Conservation (phyloP, 2,888 invertebrate genomes). For the Sinelater perroti region DNA sequence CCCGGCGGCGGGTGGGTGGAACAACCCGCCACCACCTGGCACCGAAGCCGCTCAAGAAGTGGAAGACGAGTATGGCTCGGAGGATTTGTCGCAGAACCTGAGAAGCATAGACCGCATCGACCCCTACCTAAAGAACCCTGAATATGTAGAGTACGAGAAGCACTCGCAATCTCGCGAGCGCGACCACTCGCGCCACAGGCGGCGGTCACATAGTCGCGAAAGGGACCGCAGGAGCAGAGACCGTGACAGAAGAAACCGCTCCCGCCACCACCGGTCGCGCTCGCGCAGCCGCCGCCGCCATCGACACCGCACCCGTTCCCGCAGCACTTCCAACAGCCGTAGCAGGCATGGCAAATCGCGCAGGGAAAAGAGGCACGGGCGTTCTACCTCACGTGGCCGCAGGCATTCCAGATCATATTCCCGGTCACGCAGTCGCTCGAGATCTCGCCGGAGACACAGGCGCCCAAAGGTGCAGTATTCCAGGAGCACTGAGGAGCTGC, state of each 20-base stretch:
- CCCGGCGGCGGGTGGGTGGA: constrained; percentile 49
- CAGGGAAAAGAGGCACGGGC: constrained; percentile 17
- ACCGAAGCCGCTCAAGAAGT: constrained; percentile 52
- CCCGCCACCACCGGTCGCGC: constrained; percentile 40
- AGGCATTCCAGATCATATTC: constrained; percentile 36
- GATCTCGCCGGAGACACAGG: constrained; percentile 38
- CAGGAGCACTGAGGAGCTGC: constrained; percentile 26
- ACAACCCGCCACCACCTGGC: constrained; percentile 60
- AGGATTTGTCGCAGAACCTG: constrained; percentile 28
- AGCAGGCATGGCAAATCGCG: constrained; percentile 34
- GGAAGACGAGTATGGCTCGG: constrained; percentile 40
- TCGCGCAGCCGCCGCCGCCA: constrained; percentile 42
- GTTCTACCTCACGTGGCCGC: constrained; percentile 37
- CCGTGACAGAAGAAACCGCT: constrained; percentile 38
- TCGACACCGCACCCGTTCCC: constrained; percentile 30
- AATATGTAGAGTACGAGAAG: constrained; percentile 51
- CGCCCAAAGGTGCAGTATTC: constrained; percentile 24
- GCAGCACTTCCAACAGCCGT: constrained; percentile 31
- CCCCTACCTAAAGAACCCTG: constrained; percentile 55
- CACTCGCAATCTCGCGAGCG: constrained; percentile 31
- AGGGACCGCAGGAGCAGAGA: constrained; percentile 20
- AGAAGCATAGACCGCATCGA: constrained; percentile 51
- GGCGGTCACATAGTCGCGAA: constrained; percentile 43
- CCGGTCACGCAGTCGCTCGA: constrained; percentile 27
- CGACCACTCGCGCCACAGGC: constrained; percentile 25